Conservation (phyloP, 2,113 vertebrate species). For the Sclerurus mexicanus region DNA sequence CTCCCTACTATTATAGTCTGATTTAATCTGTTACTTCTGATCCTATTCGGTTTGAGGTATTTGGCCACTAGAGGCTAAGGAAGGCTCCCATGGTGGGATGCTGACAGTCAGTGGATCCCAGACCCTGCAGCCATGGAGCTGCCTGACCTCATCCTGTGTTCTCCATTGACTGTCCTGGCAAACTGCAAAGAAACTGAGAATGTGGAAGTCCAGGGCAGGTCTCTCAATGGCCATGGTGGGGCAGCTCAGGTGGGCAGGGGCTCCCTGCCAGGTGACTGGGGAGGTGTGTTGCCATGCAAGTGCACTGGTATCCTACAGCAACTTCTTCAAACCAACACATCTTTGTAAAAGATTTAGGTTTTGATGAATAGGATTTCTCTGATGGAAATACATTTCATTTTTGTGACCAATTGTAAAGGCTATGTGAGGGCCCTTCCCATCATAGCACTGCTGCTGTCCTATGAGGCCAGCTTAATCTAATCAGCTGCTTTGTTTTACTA, state of each 20-base stretch:
- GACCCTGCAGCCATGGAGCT: neutral
- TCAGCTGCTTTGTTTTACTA: neutral
- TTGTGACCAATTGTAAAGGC: neutral
- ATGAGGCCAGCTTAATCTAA: neutral
- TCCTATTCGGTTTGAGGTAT: neutral
- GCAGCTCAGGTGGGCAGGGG: neutral
- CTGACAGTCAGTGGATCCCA: neutral
- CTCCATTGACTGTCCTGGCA: neutral
- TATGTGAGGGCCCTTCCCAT: neutral
- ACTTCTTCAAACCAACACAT: neutral
- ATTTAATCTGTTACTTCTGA: neutral
- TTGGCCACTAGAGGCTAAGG: neutral
- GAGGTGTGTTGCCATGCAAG: neutral
- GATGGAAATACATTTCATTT: neutral
- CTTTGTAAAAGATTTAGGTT: neutral
- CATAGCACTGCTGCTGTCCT: neutral
- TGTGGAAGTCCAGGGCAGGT: neutral
- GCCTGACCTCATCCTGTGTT: neutral
- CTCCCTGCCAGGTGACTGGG: accelerated
- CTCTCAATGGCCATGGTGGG: neutral
- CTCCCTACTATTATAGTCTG: neutral
- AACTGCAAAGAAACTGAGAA: neutral
- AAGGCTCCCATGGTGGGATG: neutral
- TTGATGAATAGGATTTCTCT: neutral
- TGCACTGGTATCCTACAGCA: neutral